Evolutionary conservation across 2,113 vertebrate species (phyloP).

Genomic region (Calcarius ornatus): DNA sequence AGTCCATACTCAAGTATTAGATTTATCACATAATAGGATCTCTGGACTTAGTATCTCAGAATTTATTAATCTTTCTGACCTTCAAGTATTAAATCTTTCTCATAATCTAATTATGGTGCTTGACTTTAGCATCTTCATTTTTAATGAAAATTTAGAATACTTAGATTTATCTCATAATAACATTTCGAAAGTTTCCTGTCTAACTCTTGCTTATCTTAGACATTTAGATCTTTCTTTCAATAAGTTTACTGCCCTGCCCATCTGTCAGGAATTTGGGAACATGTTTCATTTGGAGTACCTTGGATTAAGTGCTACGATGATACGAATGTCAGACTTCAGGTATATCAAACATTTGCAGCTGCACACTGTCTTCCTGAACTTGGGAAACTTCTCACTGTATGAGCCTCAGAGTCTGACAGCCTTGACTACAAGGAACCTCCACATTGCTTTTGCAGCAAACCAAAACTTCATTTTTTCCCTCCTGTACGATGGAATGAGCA

Average conservation of each 20-base stretch:
- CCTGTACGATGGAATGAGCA: slow-evolving; percentile 67
- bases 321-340: slow-evolving; percentile 70
- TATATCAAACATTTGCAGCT: slow-evolving; percentile 69
- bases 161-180: slow-evolving; percentile 87
- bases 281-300: slow-evolving; percentile 75
- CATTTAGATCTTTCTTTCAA: slow-evolving; percentile 84
- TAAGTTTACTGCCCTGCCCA: slow-evolving; percentile 69
- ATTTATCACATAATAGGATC: slow-evolving; percentile 84
- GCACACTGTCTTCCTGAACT: slow-evolving; percentile 69
- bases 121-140: slow-evolving; percentile 71
- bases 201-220: slow-evolving; percentile 54
- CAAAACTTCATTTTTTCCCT: slow-evolving; percentile 17
- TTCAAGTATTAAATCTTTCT: slow-evolving; percentile 80
- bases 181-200: slow-evolving; percentile 73
- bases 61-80: slow-evolving; percentile 60
- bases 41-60: slow-evolving; percentile 65
- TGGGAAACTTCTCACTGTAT: slow-evolving; percentile 66
- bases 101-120: slow-evolving; percentile 76
- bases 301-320: slow-evolving; percentile 72
- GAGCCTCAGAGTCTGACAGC: slow-evolving; percentile 69
- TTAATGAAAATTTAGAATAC: slow-evolving; percentile 73
- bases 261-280: slow-evolving; percentile 77
- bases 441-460: slow-evolving; percentile 55
- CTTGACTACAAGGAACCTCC: slow-evolving; percentile 70
- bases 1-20: slow-evolving; percentile 52